Evolutionary conservation across 2,797 vertebrate species (phyloP).

Genomic region (Novumbra hubbsi): DNA sequence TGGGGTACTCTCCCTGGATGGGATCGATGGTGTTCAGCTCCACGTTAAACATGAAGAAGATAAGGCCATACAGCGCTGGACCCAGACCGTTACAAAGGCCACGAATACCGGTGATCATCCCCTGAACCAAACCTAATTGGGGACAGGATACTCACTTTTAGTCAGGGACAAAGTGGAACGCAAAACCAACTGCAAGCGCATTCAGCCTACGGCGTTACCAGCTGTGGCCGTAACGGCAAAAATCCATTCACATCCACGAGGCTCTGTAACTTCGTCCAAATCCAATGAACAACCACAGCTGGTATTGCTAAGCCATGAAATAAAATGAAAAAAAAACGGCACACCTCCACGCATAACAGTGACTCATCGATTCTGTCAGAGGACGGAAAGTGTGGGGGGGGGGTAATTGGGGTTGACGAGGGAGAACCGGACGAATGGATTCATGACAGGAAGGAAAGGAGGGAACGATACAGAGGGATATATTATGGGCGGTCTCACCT

Average conservation of each 20-base stretch:
- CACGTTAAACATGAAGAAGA: constrained; percentile 94
- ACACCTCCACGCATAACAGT: not conserved
- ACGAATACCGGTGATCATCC: constrained; percentile 92
- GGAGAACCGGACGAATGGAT: constrained; percentile 23
- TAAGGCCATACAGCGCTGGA: constrained; percentile 90
- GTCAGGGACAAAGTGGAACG: not conserved
- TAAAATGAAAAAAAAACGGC: not conserved
- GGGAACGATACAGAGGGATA: not conserved
- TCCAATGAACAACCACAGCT: not conserved
- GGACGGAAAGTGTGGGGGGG: not conserved
- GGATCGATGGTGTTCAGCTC: constrained; percentile 83
- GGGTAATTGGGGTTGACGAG: not conserved
- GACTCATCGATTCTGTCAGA: not conserved
- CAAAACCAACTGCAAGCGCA: not conserved
- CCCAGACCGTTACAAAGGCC: constrained; percentile 94
- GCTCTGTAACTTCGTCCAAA: not conserved
- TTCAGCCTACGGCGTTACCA: not conserved
- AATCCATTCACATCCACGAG: not conserved
- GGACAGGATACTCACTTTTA: not conserved
- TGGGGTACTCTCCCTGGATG: constrained; percentile 72
- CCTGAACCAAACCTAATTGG: constrained; percentile 84
- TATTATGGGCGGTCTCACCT: constrained; percentile 62
- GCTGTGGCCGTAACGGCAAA: not conserved
- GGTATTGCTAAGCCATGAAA: not conserved
- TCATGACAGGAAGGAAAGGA: constrained; percentile 70